Evolutionary conservation across 2,113 vertebrate species (phyloP).

Genomic region (Lepus americanus): DNA sequence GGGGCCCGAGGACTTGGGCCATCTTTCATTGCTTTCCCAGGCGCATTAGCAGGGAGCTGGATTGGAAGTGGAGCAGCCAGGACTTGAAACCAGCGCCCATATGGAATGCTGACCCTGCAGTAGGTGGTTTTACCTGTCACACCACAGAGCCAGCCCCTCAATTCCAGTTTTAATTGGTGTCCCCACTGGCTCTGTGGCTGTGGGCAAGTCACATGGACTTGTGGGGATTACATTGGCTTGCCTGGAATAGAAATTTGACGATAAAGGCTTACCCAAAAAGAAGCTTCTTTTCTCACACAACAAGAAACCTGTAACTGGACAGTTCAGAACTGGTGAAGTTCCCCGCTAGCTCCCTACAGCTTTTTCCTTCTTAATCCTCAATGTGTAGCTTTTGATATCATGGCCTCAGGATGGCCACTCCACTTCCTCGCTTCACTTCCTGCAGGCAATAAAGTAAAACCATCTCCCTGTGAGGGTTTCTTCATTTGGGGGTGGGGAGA

Average conservation of each 20-base stretch:
- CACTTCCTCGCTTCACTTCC: background rate
- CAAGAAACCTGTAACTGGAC: background rate
- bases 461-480: background rate
- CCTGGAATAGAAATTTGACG: background rate
- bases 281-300: background rate
- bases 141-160: too few relatives aligned
- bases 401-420: background rate
- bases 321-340: background rate
- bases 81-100: too few relatives aligned
- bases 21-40: too few relatives aligned
- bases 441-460: background rate
- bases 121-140: too few relatives aligned
- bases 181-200: background rate
- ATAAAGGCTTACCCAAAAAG: background rate
- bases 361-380: background rate
- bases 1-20: too few relatives aligned
- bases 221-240: background rate
- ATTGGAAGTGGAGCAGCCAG: too few relatives aligned
- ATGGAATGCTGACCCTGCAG: too few relatives aligned
- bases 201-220: background rate
- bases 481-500: background rate
- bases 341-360: background rate
- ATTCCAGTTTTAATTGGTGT: background rate
- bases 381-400: background rate
- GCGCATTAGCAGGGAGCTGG: too few relatives aligned